phyloP scores from a whole-genome alignment of 2,113 vertebrate species.

The Panthera leo region DNA sequence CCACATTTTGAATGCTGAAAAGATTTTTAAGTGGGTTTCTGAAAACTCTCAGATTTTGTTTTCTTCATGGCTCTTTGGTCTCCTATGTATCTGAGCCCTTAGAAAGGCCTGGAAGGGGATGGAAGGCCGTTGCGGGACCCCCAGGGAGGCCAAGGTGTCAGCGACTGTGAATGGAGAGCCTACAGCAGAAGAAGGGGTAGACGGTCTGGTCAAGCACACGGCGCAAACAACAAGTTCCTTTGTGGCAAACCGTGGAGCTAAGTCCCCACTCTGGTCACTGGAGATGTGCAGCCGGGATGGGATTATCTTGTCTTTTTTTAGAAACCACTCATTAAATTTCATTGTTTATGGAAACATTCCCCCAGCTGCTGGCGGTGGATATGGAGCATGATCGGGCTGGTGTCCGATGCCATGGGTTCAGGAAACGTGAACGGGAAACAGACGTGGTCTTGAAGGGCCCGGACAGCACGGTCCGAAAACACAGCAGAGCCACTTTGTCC shows the following conservation, averaged over 20 bases:
- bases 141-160: neutral
- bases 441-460: neutral
- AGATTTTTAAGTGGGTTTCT: neutral
- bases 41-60: neutral
- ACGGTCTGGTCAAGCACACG: neutral
- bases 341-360: neutral
- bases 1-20: neutral
- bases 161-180: neutral
- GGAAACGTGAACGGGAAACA: neutral
- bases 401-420: neutral
- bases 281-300: neutral
- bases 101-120: neutral
- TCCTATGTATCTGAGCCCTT: neutral
- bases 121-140: too few species aligned
- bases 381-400: neutral
- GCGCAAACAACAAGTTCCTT: neutral
- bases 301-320: neutral
- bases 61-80: neutral
- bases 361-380: neutral
- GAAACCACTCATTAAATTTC: neutral
- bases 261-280: neutral
- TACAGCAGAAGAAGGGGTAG: accelerated
- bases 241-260: neutral
- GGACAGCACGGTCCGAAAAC: neutral
- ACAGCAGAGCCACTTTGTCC: neutral